Base-by-base conservation (phyloP, 1,140 invertebrate species). In the Vanessa atalanta region DNA sequence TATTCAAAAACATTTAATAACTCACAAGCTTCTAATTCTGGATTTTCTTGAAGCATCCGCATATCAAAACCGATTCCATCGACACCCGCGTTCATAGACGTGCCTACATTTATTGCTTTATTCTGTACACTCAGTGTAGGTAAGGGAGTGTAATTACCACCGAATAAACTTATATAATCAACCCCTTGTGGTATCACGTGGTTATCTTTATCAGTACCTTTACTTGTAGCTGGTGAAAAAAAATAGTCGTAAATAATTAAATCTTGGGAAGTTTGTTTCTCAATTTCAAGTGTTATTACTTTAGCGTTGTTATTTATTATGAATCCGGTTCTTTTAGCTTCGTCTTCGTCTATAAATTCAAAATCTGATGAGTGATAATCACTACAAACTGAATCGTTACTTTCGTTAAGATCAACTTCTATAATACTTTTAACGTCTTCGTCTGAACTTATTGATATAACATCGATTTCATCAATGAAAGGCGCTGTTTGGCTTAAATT, bases 321-420 rank as follows among this genome's bases (percentile, higher is more conserved):
- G 23, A 51, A 43, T 9, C 37, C 37, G 9, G 37, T 55, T 37
- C 72, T 66, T 53, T 72, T 72, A 23, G 86, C 85, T 61, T 89
- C 84, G 14, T 75, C 63, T 79, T 90, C 85, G 50, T 81, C 80
- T 47, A 89, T 88, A 51, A 88, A 85, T 78, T 89, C 87, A 55
- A 89, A 89, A 80, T 89, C 85, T 37, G 88, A 88, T 4, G 86
- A 88, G 72, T 86, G 68, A 48, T 90, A 88, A 12, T 76, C 80
- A n/a, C 7, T 23, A 23, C 23, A 37, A 15, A 43, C 57, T 37
- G 57, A 61, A 61, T 43, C 57, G 3, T 23, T 60, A 31, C 26
- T 31, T 31, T 31, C 26, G 15, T 37, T 31, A 20, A 4, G 47
- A 50, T 66, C 47, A 14, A 31, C 2, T 16, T 5, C 48, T 12